Conservation (phyloP, 2,888 invertebrate species). For the Cataglyphis rosenhaueri region DNA sequence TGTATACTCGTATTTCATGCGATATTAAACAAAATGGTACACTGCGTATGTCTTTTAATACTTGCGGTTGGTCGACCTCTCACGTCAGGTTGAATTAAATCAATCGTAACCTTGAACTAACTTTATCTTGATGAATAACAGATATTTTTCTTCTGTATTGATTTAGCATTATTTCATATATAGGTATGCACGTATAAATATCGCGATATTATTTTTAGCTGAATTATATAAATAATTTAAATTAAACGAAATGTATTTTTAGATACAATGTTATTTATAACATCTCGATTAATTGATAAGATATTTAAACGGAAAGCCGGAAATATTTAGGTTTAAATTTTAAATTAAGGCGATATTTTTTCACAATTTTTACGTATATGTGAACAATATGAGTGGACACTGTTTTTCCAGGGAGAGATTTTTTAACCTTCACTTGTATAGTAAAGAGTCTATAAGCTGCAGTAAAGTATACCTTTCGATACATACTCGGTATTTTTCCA, state of each 20-base stretch:
- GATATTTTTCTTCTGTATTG: neutral
- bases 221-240: neutral
- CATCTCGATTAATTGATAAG: neutral
- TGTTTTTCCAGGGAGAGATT: neutral
- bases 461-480: neutral
- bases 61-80: slow-evolving; percentile 25
- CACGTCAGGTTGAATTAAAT: slow-evolving; percentile 32
- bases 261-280: neutral
- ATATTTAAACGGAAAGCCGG: neutral
- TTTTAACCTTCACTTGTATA: slow-evolving; percentile 7
- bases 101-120: slow-evolving; percentile 32
- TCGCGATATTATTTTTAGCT: neutral
- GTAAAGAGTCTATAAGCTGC: slow-evolving; percentile 15
- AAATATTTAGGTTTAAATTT: neutral
- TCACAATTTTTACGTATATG: neutral
- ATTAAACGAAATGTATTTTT: neutral
- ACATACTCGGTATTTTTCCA: slow-evolving; percentile 1
- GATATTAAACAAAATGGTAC: neutral
- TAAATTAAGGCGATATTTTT: neutral
- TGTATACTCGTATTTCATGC: neutral
- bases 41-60: neutral
- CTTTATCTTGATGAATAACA: slow-evolving; percentile 24
- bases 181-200: neutral
- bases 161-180: neutral
- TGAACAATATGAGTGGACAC: neutral